Evolutionary conservation across 2,797 vertebrate genomes (phyloP).

Genomic region (Neomorphus geoffroyi): DNA sequence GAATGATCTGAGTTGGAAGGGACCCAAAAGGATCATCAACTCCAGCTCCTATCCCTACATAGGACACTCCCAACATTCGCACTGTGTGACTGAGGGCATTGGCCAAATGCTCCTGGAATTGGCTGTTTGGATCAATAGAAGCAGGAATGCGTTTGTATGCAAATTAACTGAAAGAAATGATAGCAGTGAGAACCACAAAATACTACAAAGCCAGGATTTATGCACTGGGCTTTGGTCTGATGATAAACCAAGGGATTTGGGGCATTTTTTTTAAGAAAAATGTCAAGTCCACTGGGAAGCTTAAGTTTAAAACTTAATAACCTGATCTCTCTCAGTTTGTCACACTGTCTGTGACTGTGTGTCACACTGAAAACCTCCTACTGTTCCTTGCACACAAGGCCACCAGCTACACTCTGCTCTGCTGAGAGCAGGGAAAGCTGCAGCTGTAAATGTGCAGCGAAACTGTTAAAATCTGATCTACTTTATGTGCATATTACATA

Average conservation of each 20-base stretch:
- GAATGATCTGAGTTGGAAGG: no score
- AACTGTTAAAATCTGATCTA: background rate
- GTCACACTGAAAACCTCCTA: background rate
- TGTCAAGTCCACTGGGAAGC: background rate
- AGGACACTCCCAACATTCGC: no score
- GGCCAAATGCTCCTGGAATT: no score
- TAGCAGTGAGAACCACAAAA: background rate
- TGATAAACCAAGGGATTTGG: background rate
- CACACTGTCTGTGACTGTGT: no score
- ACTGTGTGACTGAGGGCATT: no score
- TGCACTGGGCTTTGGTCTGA: background rate
- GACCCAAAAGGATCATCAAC: no score
- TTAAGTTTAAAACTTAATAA: background rate
- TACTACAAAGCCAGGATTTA: background rate
- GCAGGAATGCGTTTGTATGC: background rate
- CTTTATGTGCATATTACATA: background rate
- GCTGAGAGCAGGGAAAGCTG: background rate
- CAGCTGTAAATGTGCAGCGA: background rate
- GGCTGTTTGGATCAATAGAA: background rate
- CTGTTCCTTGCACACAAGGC: background rate
- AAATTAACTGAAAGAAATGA: background rate
- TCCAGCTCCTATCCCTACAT: no score
- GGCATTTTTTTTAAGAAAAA: background rate
- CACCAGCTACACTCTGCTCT: background rate
- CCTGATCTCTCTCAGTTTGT: background rate